Conservation (phyloP, 1,140 invertebrate species). For the Polypedilum pembai region DNA sequence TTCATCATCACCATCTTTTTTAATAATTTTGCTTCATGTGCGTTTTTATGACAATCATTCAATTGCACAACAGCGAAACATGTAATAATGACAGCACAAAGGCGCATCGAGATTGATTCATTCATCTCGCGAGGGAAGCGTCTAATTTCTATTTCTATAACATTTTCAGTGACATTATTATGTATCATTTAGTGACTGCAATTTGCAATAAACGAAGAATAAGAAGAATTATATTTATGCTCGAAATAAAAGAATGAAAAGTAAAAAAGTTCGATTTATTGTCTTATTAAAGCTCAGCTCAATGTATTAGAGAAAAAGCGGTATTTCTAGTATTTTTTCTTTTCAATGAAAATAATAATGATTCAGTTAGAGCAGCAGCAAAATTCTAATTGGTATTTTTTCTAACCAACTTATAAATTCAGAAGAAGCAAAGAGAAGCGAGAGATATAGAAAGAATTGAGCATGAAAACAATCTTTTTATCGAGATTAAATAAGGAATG, state of each 20-base stretch:
- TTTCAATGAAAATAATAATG: constrained; percentile 7
- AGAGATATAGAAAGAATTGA: too few species aligned
- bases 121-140: background rate
- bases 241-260: background rate
- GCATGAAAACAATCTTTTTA: too few species aligned
- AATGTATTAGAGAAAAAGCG: background rate
- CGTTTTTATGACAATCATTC: background rate
- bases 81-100: background rate
- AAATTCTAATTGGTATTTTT: background rate
- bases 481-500: too few species aligned
- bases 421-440: too few species aligned
- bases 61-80: background rate
- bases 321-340: constrained; percentile 14
- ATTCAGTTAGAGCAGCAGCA: background rate
- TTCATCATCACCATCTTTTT: constrained; percentile 10
- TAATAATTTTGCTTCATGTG: background rate
- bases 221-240: too few species aligned
- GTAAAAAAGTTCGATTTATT: background rate
- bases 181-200: background rate
- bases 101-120: background rate
- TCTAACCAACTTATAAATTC: too few species aligned
- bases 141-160: background rate
- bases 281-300: background rate
- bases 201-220: too few species aligned
- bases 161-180: background rate